These are phyloP conservation scores for Drosophila melanica DNA, from an alignment of 1,140 invertebrate genomes.

Conservation along the genomic window DNA sequence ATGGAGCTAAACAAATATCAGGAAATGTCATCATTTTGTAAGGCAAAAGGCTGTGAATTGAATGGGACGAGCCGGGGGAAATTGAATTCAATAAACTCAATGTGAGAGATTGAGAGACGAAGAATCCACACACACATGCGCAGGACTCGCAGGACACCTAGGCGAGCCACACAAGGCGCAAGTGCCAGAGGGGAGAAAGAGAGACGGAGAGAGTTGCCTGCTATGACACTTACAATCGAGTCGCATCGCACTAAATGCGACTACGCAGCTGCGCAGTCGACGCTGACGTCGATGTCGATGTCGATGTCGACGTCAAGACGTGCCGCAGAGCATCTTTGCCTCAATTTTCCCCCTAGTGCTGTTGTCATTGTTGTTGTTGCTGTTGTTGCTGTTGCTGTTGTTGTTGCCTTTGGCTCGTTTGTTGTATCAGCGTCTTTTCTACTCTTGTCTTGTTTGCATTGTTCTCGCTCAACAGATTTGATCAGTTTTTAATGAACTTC, in stretches of 20 bases:
- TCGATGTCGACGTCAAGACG: conserved; percentile 10
- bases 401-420: conserved; percentile 28
- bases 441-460: conserved; percentile 77
- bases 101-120: background rate
- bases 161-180: conserved; percentile 68
- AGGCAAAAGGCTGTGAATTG: conserved; percentile 19
- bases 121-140: too few species aligned
- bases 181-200: background rate
- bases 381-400: conserved; percentile 31
- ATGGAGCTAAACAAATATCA: conserved; percentile 72
- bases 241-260: background rate
- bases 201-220: conserved; percentile 21
- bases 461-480: conserved; percentile 81
- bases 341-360: conserved; percentile 13
- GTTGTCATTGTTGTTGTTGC: background rate
- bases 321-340: conserved; percentile 24
- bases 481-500: conserved; percentile 84
- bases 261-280: too few species aligned
- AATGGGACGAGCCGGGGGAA: conserved; percentile 32
- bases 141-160: conserved; percentile 16
- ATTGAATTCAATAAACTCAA: conserved; percentile 45
- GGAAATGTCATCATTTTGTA: conserved; percentile 81
- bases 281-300: conserved; percentile 5
- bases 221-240: conserved; percentile 34
- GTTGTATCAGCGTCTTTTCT: conserved; percentile 73